Base-by-base conservation (phyloP, 2,888 invertebrate genomes). In the Hydrotaea diabolus region DNA sequence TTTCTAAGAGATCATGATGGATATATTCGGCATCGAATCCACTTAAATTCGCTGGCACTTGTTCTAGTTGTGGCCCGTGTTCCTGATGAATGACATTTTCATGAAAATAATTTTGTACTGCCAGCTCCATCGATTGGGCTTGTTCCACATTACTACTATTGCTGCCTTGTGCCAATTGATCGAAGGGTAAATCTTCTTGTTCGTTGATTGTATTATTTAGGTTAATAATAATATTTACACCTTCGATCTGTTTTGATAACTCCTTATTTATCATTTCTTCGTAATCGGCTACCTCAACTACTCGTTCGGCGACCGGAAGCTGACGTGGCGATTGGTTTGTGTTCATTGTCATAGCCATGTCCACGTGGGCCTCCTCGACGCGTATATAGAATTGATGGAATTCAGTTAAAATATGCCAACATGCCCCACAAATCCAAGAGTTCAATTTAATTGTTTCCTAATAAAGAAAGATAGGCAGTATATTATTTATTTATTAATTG, bases 361-460 rank as follows among this genome's bases (percentile, higher is more conserved):
- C 79, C 0, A 43, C 23, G 69, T 89, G 87, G 3, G 88, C 81
- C 36, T 89, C 88, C 13, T 86, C 90, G 77, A 87, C 73, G 85
- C 88, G 88, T 23, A 88, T 77, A 57, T 90, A 89, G 77, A 90
- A 89, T 49, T 86, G 84, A 80, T 90, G 88, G 62, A 91, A 91
- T 66, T 82, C 87, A 17, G 85, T 85, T 0, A 91, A 85, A 43
- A 85, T 86, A 11, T 88, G 79, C 90, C 90, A 91, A 76, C 91
- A 91, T 0, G 86, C 66, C 3, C 59, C 77, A 76, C 90, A 91
- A 11, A 90, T 85, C 77, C 79, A 83, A 9, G 76, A 23, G 19
- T 55, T 46, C n/a, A 49, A 59, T 49, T 9, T 49, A 21, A 77
- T 72, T 1, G 71, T 31, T 46, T 57, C 39, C 36, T 71, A 64